Evolutionary conservation across 2,797 vertebrate species (phyloP).

Genomic region (Pseudomugil gertrudae): DNA sequence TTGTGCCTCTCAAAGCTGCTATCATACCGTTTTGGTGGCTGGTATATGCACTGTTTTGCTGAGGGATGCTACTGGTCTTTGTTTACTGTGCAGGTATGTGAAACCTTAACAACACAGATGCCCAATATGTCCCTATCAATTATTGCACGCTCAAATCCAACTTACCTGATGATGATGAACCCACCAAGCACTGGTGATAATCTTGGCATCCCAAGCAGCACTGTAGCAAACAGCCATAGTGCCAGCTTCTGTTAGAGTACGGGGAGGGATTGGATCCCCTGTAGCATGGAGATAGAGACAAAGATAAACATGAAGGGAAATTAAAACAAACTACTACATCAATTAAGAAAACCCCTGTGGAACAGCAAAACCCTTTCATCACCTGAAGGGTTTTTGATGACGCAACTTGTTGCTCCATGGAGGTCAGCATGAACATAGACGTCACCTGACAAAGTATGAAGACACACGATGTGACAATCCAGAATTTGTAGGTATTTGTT

Average conservation of each 20-base stretch:
- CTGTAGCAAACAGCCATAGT: slow-evolving; percentile 98
- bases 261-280: slow-evolving; percentile 90
- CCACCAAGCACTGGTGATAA: slow-evolving; percentile 99
- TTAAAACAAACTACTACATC: background rate
- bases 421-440: slow-evolving; percentile 96
- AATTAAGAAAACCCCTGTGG: background rate
- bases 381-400: slow-evolving; percentile 97
- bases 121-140: background rate
- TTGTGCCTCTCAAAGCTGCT: background rate
- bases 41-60: background rate
- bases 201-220: slow-evolving; percentile 96
- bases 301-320: background rate
- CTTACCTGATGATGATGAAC: slow-evolving; percentile 96
- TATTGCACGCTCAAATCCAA: background rate
- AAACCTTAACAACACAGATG: too few species aligned
- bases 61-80: background rate
- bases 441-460: slow-evolving; percentile 83
- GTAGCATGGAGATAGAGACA: background rate
- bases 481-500: background rate
- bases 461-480: background rate
- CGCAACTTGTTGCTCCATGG: slow-evolving; percentile 96
- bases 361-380: slow-evolving; percentile 6
- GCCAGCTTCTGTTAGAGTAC: slow-evolving; percentile 93
- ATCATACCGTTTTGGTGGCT: background rate
- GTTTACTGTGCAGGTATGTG: background rate